Base-by-base conservation (phyloP, 1,140 invertebrate genomes). In the Drosophila mauritiana region DNA sequence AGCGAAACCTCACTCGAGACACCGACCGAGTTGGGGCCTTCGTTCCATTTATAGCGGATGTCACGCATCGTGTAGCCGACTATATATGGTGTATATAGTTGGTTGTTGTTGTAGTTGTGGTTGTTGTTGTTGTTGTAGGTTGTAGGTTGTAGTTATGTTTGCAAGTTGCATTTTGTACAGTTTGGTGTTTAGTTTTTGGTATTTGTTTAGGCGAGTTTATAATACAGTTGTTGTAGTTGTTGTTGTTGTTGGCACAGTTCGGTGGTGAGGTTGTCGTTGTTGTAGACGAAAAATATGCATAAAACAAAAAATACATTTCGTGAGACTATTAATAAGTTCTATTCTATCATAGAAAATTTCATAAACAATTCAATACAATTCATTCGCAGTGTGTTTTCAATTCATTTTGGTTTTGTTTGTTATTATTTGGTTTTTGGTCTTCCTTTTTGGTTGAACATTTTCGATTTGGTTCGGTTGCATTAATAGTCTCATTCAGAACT, bases 21-120 rank as follows among this genome's bases (percentile, higher is more conserved):
- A 90, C 97, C 97, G 90, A 98, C 97, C 86, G 97, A 97, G 93
- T 96, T 96, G 92, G 96, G 96, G 73, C 97, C 97, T 93, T 97
- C 97, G 93, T 97, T 97, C 97, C 97, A 98, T 93, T 97, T 97
- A 95, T 98, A 98, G 88, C 96, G 95, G 94, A 98, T 98, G 95
- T 98, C 97, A 93, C 96, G 95, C 97, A 98, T 98, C 92, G 97
- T 98, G 95, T 98, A 98, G 94, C 97, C 97, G 95, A 98, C 97
- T 98, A 95, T 89, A 72, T 79, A 69, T 70, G 63, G 63, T 80
- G 56, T 77, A 81, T 77, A 72, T 64, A 56, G 55, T 81, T 43
- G 34, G 42, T 49, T 67, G 51, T 79, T 42, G 55, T 65, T 54
- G 4, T 11, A 20, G 51, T 78, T 43, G 34, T 37, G 56, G 17